phyloP scores from a whole-genome alignment of 1,140 invertebrate genomes.

The Pollicipes pollicipes region DNA sequence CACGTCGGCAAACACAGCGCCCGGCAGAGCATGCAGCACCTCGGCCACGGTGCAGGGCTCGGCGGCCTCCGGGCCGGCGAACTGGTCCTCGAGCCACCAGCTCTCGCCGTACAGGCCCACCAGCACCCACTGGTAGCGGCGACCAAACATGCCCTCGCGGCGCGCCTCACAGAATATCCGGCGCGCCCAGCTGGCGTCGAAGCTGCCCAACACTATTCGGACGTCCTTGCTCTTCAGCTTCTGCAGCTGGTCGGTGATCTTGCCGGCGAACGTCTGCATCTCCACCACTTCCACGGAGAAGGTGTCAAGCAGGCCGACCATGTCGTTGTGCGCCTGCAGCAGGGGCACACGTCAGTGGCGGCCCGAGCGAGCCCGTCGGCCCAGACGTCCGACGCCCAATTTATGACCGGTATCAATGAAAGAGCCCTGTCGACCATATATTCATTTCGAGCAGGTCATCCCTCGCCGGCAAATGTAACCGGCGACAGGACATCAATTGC shows the following conservation, averaged over 20 bases:
- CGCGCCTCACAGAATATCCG: slow-evolving; percentile 85
- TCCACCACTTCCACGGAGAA: slow-evolving; percentile 72
- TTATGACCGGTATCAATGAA: too few species aligned
- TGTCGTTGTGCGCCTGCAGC: slow-evolving; percentile 65
- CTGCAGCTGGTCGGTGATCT: slow-evolving; percentile 58
- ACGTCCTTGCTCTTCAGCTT: slow-evolving; percentile 85
- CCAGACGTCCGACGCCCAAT: not conserved
- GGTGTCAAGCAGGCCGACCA: slow-evolving; percentile 73
- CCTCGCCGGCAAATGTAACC: not conserved
- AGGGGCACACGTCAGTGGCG: not conserved
- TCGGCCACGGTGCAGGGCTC: slow-evolving; percentile 50
- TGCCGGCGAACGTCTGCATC: slow-evolving; percentile 78
- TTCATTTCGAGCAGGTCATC: too few species aligned
- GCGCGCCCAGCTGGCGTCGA: slow-evolving; percentile 83
- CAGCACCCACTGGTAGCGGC: slow-evolving; percentile 92
- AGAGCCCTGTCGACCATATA: too few species aligned
- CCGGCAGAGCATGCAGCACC: slow-evolving; percentile 62
- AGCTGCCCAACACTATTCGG: slow-evolving; percentile 88
- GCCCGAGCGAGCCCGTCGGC: not conserved
- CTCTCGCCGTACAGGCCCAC: slow-evolving; percentile 47
- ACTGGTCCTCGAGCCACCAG: slow-evolving; percentile 41
- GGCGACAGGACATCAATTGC: not conserved
- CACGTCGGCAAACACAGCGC: slow-evolving; percentile 73
- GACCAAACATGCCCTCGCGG: slow-evolving; percentile 50
- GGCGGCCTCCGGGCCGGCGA: slow-evolving; percentile 18